These are phyloP conservation scores for Aproaerema taeniolella DNA, from an alignment of 2,888 invertebrate species.

Conservation along the genomic window DNA sequence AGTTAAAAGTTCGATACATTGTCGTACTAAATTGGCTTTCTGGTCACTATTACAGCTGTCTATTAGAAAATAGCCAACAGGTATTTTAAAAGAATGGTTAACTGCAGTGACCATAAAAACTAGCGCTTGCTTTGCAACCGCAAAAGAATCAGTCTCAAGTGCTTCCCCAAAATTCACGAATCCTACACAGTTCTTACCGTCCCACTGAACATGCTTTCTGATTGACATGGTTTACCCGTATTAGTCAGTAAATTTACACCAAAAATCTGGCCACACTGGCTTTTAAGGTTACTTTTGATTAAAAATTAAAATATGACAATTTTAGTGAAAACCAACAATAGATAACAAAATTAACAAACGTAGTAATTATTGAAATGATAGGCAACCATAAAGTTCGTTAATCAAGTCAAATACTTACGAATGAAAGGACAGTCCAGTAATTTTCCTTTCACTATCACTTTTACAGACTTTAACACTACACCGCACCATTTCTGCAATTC, in stretches of 20 bases:
- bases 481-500: constrained; percentile 3
- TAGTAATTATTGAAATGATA: no score
- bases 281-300: no score
- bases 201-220: constrained; percentile 16
- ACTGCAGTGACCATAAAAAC: constrained; percentile 14
- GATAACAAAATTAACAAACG: no score
- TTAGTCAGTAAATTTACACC: no score
- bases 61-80: constrained; percentile 18
- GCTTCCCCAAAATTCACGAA: constrained; percentile 13
- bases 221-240: no score
- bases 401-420: constrained; percentile 3
- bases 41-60: constrained; percentile 8
- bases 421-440: constrained; percentile 3
- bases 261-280: no score
- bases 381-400: no score
- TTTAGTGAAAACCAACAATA: no score
- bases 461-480: constrained; percentile 6
- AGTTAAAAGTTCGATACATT: constrained; percentile 6
- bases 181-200: constrained; percentile 15
- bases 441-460: constrained; percentile 8
- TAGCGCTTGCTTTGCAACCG: constrained; percentile 14
- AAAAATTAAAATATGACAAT: no score
- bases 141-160: constrained; percentile 10
- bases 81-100: constrained; percentile 12
- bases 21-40: constrained; percentile 6